These are phyloP conservation scores for Ichneumon xanthorius DNA, from an alignment of 2,888 invertebrate genomes.

Conservation along the genomic window DNA sequence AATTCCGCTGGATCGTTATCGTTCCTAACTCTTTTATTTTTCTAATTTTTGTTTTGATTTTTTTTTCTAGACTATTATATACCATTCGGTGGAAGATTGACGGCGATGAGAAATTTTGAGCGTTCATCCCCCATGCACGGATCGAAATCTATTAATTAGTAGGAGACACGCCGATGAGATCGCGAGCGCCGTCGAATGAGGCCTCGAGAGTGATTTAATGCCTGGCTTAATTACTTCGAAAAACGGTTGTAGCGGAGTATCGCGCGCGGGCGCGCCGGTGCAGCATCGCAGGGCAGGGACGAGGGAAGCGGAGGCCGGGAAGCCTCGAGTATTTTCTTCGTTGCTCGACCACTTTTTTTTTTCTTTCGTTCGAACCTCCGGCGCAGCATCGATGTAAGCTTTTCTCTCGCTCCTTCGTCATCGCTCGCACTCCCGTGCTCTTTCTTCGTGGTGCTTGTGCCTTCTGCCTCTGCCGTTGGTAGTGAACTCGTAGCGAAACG, in stretches of 20 bases:
- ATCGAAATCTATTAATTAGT: constrained; percentile 79
- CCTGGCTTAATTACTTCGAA: constrained; percentile 80
- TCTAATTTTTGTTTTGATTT: background rate
- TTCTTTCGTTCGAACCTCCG: constrained; percentile 31
- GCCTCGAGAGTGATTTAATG: constrained; percentile 79
- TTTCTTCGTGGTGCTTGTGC: constrained; percentile 30
- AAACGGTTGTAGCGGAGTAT: constrained; percentile 74
- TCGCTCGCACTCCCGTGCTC: constrained; percentile 18
- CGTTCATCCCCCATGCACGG: constrained; percentile 56
- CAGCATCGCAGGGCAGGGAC: constrained; percentile 50
- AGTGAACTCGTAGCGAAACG: constrained; percentile 60
- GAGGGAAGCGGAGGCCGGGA: constrained; percentile 56
- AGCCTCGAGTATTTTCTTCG: constrained; percentile 63
- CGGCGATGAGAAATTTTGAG: constrained; percentile 65
- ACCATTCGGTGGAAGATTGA: constrained; percentile 55
- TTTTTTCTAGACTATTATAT: constrained; percentile 43
- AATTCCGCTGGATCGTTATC: constrained; percentile 63
- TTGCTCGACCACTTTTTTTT: constrained; percentile 57
- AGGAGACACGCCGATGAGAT: constrained; percentile 76
- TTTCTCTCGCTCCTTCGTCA: constrained; percentile 41
- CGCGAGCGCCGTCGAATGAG: constrained; percentile 66
- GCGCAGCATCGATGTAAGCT: constrained; percentile 57
- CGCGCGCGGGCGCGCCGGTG: constrained; percentile 40
- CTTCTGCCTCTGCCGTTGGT: constrained; percentile 40
- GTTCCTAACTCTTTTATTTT: constrained; percentile 30